Evolutionary conservation across 2,888 invertebrate genomes (phyloP), one percentile per base, ranked within the genome.

Genomic region (Drosophila siamana): DNA sequence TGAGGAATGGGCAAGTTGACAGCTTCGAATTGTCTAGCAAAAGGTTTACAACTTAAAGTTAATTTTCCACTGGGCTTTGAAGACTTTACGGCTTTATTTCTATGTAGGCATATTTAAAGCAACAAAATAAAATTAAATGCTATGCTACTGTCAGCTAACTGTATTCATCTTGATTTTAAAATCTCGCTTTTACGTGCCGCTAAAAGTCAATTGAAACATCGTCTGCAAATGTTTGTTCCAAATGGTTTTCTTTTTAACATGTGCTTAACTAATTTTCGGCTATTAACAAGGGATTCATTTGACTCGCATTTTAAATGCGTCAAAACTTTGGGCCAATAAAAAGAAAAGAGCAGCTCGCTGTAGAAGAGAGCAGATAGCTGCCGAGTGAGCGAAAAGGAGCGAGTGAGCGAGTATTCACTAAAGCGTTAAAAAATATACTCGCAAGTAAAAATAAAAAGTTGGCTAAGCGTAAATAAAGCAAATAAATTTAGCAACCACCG

Each of bases 401-500:
- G 13, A 38, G 44, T 40, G 16, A 57, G 41, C 33, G 50, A 46
- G 79, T 15, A 77, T 75, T 69, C 63, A 78, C 69, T 78, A 83
- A 86, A 86, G 76, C 83, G 78, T 74, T 80, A 86, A 74, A 86
- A 83, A 80, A 83, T 83, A 69, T 65, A 80, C 85, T 78, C 48
- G 51, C 67, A 59, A 61, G 66, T 50, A 55, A 70, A 74, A 70
- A 68, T 64, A 63, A 69, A 57, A 78, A 76, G 76, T 80, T 84
- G 83, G 70, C 86, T 86, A 74, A 83, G 86, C 86, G 83, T 86
- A 86, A 84, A 84, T 86, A 84, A 84, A 78, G 86, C 82, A 83
- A 86, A 83, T 83, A 83, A 83, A 86, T 74, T 86, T 80, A 67
- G 71, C 74, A 69, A 33, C 54, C 72, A 66, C 16, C 47, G 54